Evolutionary conservation across 1,140 invertebrate species (phyloP), one percentile per base, ranked within the genome.

Genomic region (Teleogryllus occipitalis): DNA sequence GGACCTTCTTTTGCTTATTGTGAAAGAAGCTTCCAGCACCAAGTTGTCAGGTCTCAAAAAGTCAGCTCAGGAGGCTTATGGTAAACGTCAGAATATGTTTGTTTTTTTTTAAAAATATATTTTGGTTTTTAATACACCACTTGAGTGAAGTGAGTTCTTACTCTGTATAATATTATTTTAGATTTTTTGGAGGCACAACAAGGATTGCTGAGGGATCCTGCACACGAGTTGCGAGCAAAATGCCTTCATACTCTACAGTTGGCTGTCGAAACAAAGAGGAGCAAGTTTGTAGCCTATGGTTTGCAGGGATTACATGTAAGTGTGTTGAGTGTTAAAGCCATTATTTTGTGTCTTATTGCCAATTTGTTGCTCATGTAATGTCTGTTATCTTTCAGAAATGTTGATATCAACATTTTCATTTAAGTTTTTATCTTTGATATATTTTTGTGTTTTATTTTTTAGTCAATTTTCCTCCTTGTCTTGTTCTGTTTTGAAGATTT

Each of bases 181-280:
- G 95, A 95, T 87, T 90, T 96, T 82, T 87, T 97, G 81, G 92
- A 93, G 83, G 90, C 92, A 81, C 94, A 95, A 87, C 93, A 94
- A 85, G 91, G 91, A 81, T 88, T 93, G 80, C 86, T 93, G 75
- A 89, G 94, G 81, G 93, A 93, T 85, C 92, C 95, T 21, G 93
- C 94, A 47, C 92, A 95, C 88, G 93, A 96, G 86, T 84, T 97
- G 80, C 90, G 95, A 84, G 91, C 93, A 79, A 92, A 92, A 83
- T 97, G 94, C 87, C 91, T 97, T 82, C 88, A 92, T 81, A 92
- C 94, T 10, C 88, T 97, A 82, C 94, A 95, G 86, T 87, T 94
- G 82, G 93, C 95, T n/a, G 85, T 98, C 78, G 95, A 97, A 86
- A 95, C 92, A 75, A 95, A 94, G 86, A 90, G 92, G 82, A 94